Evolutionary conservation across 1,140 invertebrate species (phyloP), one percentile per base, ranked within the genome.

Genomic region (Alviniconcha marisindica): DNA sequence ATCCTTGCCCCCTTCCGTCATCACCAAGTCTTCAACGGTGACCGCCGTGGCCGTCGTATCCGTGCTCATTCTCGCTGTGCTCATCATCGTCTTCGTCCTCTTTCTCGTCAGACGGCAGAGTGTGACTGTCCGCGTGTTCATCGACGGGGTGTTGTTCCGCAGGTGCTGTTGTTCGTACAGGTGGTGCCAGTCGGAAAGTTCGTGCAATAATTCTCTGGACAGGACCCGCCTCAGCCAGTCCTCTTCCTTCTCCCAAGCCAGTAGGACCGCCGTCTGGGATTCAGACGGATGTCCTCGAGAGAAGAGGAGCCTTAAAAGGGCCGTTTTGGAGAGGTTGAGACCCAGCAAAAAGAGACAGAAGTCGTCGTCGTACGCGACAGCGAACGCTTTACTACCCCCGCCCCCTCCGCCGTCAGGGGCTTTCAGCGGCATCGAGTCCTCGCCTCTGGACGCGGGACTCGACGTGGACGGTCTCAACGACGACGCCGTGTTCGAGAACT

Each of bases 21-120:
- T 31, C 40, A 40, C 36, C 73, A 76, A 7, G 38, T 76, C 42
- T 40, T 31, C 73, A 40, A 76, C 73, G 28, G 73, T 76, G 44
- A 76, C 18, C 1, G 24, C 14, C 21, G 73, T 76, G 14, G 73
- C 73, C 31, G 73, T 54, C 24, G 42, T 28, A n/a, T 76, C 73
- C 2, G 44, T 54, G n/a, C 28, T 54, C 18, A 31, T 76, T 14
- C 44, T 76, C 7, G 44, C 31, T 15, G 42, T 76, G 24, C 28
- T 76, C 1, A 38, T 76, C 73, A 31, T 76, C 42, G 73, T 76
- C 10, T 76, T 76, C 18, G 28, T 76, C 4, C n/a, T 51, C 42
- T 76, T 76, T 38, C 73, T 76, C 2, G 42, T 76, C 33, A 24
- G 73, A 21, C 40, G 73, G 1, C 73, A 76, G 73, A 28, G 38